A percentile compares a stretch with the other conserved stretches of the same genome.
phyloP scores from a whole-genome alignment of 2,888 invertebrate species.

The Leucania comma region DNA sequence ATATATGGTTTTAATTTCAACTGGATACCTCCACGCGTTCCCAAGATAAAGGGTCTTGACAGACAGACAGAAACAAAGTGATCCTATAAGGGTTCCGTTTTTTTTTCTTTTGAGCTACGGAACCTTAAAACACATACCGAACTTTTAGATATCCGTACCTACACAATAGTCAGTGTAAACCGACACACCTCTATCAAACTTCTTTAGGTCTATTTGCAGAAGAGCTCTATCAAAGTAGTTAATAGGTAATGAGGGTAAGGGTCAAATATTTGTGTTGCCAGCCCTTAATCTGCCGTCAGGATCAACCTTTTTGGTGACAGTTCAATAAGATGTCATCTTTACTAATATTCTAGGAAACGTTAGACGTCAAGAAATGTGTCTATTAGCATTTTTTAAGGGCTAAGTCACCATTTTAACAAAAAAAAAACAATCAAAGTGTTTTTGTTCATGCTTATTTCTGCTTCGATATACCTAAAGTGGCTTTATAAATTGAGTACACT shows the following conservation, averaged over 20 bases:
- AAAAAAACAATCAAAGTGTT: background rate
- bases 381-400: background rate
- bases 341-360: background rate
- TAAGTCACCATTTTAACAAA: background rate
- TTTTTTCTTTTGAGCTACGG: too few relatives aligned
- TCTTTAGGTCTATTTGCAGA: conserved; percentile 38
- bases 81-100: too few relatives aligned
- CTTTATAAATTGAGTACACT: background rate
- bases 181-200: conserved; percentile 12
- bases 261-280: conserved; percentile 44
- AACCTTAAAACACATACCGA: background rate
- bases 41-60: too few relatives aligned
- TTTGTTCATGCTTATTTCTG: too few relatives aligned
- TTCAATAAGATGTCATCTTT: conserved; percentile 15
- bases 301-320: conserved; percentile 47
- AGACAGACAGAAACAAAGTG: too few relatives aligned
- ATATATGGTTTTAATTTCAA: too few relatives aligned
- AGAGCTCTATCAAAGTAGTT: conserved; percentile 56
- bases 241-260: conserved; percentile 51
- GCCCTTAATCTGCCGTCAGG: conserved; percentile 21
- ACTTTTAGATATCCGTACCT: background rate
- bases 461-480: background rate
- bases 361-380: background rate
- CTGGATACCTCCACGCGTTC: too few relatives aligned
- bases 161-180: conserved; percentile 2